Evolutionary conservation across 2,797 vertebrate genomes (phyloP).

Genomic region (Typhlichthys eigenmanni): DNA sequence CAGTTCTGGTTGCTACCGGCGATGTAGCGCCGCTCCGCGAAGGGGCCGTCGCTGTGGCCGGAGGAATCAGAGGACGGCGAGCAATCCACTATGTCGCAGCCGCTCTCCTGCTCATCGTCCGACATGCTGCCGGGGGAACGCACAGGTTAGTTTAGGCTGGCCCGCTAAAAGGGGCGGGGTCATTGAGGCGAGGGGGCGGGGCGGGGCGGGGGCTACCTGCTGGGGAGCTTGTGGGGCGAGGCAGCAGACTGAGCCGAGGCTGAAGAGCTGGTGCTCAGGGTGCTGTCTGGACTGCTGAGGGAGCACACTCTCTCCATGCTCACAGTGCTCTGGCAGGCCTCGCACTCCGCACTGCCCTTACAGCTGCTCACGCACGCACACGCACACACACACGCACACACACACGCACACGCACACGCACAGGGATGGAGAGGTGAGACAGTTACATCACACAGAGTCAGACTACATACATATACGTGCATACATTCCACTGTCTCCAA

Average conservation of each 20-base stretch:
- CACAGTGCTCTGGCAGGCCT: slow-evolving; percentile 95
- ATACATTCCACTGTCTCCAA: too few species aligned
- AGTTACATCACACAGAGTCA: too few species aligned
- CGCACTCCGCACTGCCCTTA: slow-evolving; percentile 91
- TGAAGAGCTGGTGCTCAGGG: slow-evolving; percentile 92
- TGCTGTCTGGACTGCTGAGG: slow-evolving; percentile 95
- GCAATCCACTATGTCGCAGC: slow-evolving; percentile 93
- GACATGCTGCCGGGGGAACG: slow-evolving; percentile 83
- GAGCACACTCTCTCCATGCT: slow-evolving; percentile 96
- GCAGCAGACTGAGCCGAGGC: slow-evolving; percentile 88
- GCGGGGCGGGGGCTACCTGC: slow-evolving; percentile 79
- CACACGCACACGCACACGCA: background rate
- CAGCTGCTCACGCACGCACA: slow-evolving; percentile 75
- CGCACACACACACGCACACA: background rate
- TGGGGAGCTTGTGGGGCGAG: slow-evolving; percentile 92
- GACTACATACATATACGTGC: too few species aligned
- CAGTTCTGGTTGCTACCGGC: slow-evolving; percentile 82
- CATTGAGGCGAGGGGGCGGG: background rate
- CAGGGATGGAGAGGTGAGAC: background rate
- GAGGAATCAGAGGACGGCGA: slow-evolving; percentile 90
- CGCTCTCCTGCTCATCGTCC: slow-evolving; percentile 94
- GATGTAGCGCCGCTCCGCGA: slow-evolving; percentile 84
- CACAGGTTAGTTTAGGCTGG: background rate
- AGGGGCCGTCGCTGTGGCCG: slow-evolving; percentile 84
- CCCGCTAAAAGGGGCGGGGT: background rate